Base-by-base conservation (phyloP, 2,888 invertebrate genomes). In the Oscheius sp. region DNA sequence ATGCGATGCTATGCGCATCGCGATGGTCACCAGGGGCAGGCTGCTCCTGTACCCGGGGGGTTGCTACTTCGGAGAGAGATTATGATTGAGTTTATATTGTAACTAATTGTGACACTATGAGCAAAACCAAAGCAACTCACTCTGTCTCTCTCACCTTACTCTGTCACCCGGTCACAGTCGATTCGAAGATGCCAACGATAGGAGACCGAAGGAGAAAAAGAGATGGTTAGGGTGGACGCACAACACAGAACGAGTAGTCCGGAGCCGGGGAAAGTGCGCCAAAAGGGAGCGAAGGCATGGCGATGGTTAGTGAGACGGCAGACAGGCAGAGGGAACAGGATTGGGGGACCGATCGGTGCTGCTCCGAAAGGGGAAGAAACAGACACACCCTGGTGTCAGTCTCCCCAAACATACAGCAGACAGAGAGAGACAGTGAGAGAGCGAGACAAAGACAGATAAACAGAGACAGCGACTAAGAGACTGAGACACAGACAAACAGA, bases 281-380 rank as follows among this genome's bases (percentile, higher is more conserved):
- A 47, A 13, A 32, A 47, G n/a, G 29, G 33, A 68, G 37, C 32
- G 55, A 55, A 55, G 55, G 55, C 29, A 32, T 21, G 55, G 55
- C 9, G 63, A 47, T 63, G 63, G 63, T 50, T 47, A 63, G 42
- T 37, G 68, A 68, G 68, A 53, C 68, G 55, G 42, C 63, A 68
- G 68, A 68, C 68, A 68, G 68, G 53, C 68, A 68, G 68, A 68
- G 68, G 55, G 68, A 68, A 68, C 68, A 68, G 68, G 68, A 68
- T 68, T 32, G 48, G 37, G 60, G 32, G 42, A 42, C 42, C 42
- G 42, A 42, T 42, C 55, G 65, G 65, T 42, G 68, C 53, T 68
- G 68, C 68, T 68, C 68, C 68, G 68, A 68, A 68, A 68, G 53
- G 68, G 53, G 7, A 7, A 42, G 42, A 42, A 7, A 42, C 3